A percentile compares a stretch with the other conserved stretches of the same genome.
phyloP scores from a whole-genome alignment of 1,140 invertebrate genomes.

The Drosophila santomea region DNA sequence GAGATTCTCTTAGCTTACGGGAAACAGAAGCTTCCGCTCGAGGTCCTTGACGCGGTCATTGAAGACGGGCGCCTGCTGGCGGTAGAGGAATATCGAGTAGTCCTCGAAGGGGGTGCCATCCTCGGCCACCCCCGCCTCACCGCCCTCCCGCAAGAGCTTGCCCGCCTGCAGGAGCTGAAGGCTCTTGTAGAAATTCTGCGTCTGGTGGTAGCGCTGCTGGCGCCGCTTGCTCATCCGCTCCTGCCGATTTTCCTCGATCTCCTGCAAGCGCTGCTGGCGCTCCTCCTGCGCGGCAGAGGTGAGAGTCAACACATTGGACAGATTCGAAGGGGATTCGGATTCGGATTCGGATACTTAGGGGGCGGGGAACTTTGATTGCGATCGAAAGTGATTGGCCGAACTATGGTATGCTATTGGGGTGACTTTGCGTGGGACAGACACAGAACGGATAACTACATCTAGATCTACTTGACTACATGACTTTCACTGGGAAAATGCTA shows the following conservation, averaged over 20 bases:
- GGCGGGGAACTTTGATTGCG: conserved; percentile 1
- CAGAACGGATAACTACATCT: conserved; percentile 36
- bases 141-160: conserved; percentile 84
- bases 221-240: conserved; percentile 88
- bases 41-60: conserved; percentile 91
- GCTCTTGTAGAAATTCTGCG: conserved; percentile 91
- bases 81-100: conserved; percentile 90
- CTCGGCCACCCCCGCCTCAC: conserved; percentile 61
- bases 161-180: conserved; percentile 91
- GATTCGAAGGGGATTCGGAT: conserved; percentile 13
- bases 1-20: conserved; percentile 87
- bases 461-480: conserved; percentile 18
- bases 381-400: conserved; percentile 12
- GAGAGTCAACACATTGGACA: conserved; percentile 47
- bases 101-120: conserved; percentile 88
- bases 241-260: conserved; percentile 88
- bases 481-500: conserved; percentile 35
- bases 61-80: conserved; percentile 90
- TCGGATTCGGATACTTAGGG: neutral
- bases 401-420: conserved; percentile 8
- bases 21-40: conserved; percentile 90
- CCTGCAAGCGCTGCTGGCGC: conserved; percentile 88
- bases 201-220: conserved; percentile 89
- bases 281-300: conserved; percentile 86
- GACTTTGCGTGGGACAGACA: conserved; percentile 40